Evolutionary conservation across 2,113 vertebrate genomes (phyloP), one percentile per base, ranked within the genome.

Genomic region (Turnix velox): DNA sequence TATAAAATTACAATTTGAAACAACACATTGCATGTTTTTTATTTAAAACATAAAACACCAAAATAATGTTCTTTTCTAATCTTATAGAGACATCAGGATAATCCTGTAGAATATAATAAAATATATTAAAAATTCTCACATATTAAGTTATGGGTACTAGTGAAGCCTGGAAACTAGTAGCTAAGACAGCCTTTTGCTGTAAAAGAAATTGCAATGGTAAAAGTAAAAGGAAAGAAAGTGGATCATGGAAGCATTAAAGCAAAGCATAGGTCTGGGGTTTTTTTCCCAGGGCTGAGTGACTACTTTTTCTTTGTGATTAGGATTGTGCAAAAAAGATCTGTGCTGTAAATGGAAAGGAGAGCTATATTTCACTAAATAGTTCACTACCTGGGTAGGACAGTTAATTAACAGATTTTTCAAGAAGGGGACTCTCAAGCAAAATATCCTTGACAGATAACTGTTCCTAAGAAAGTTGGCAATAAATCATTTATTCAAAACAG

Each of bases 401-500:
- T 48, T 93, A 93, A 91, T 90, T 73, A 95, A 90, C 45, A 86
- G 40, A 74, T 87, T 81, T 94, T 95, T 90, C 77, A 96, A 84
- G 68, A 75, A 23, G 33, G 71, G 31, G 52, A 88, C 57, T 82
- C 73, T 58, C 72, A 95, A 95, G 68, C 45, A 93, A 90, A 93
- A 90, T 68, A 81, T 80, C 12, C 18, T 39, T 96, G 95, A 95
- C 92, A 95, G 87, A 86, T 94, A 95, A 95, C 94, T 94, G 85
- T 77, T 93, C 76, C 27, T 88, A 67, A 94, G 65, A 93, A 93
- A 88, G 51, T 42, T 93, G 90, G 52, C 52, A 71, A 67, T 95
- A 95, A 96, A 95, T 96, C 88, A 88, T 80, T 84, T 93, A 95
- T 96, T 95, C 86, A 88, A 93, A 95, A 92, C 39, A 82, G 95